Percentiles rank a stretch among this genome's conserved stretches.
Conservation (phyloP, 2,888 invertebrate genomes). For the Diloba caeruleocephala region DNA sequence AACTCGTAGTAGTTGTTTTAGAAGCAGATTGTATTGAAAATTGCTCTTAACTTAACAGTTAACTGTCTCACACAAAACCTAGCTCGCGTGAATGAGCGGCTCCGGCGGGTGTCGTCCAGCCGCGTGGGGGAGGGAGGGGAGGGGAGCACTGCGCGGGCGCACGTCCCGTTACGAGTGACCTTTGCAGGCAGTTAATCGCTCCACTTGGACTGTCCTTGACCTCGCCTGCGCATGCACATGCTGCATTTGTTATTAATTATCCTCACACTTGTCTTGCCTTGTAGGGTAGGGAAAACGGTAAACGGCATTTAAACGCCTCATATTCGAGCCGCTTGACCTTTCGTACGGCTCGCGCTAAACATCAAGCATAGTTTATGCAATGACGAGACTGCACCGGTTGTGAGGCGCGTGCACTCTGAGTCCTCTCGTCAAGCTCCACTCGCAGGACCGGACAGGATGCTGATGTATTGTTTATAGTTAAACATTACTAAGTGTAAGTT, state of each 20-base stretch:
- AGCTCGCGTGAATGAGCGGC: conserved; percentile 41
- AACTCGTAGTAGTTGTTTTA: not conserved
- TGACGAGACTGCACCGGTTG: no score
- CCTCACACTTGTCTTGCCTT: conserved; percentile 17
- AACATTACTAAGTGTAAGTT: no score
- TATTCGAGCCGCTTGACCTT: no score
- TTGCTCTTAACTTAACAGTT: conserved; percentile 13
- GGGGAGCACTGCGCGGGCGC: conserved; percentile 31
- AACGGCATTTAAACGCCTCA: conserved; percentile 16
- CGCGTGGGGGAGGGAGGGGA: conserved; percentile 13
- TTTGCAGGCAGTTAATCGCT: conserved; percentile 52
- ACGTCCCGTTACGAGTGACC: conserved; percentile 62
- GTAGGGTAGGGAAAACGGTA: conserved; percentile 8
- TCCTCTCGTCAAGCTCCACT: no score
- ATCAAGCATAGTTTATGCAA: no score
- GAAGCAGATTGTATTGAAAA: conserved; percentile 1
- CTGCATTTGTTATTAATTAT: conserved; percentile 39
- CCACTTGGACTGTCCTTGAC: conserved; percentile 60
- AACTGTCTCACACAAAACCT: conserved; percentile 32
- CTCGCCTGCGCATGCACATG: conserved; percentile 44
- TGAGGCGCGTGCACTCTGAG: no score
- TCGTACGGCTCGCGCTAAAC: no score
- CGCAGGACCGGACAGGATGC: no score
- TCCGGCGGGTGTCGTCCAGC: not conserved
- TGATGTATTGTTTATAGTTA: no score